These are phyloP conservation scores for Pentalonia nigronervosa DNA, from an alignment of 1,140 invertebrate species.

Conservation along the genomic window DNA sequence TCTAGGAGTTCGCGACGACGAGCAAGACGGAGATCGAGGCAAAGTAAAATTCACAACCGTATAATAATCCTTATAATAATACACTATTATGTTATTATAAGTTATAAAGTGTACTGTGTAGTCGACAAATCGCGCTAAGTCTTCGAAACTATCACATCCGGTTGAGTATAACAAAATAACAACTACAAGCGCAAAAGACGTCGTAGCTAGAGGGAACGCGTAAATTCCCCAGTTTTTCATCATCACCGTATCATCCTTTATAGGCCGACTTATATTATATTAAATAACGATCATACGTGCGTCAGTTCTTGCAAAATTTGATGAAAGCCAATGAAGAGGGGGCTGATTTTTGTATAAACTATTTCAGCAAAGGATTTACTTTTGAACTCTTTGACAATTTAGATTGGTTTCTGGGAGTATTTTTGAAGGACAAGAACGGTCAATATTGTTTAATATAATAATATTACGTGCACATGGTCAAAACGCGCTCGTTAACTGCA, in stretches of 20 bases:
- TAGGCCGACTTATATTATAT: neutral
- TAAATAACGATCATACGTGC: neutral
- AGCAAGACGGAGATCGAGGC: neutral
- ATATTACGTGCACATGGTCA: neutral
- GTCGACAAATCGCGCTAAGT: neutral
- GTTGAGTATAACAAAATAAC: neutral
- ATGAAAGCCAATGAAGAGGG: neutral
- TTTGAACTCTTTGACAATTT: neutral
- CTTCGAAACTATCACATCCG: neutral
- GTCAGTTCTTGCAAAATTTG: neutral
- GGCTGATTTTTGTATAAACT: no score
- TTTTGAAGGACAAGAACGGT: neutral
- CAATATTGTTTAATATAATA: neutral
- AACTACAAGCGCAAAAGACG: neutral
- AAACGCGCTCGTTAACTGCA: neutral
- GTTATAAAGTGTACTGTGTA: neutral
- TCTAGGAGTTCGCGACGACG: neutral
- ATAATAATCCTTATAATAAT: neutral
- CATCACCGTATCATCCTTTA: neutral
- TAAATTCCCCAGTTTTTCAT: neutral
- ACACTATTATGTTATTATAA: neutral
- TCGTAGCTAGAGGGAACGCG: no score
- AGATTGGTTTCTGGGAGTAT: neutral
- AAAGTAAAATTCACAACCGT: neutral
- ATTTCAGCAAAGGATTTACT: neutral